These are phyloP conservation scores for Callyntrura guangdongensis DNA, from an alignment of 2,888 invertebrate genomes.

Conservation along the genomic window DNA sequence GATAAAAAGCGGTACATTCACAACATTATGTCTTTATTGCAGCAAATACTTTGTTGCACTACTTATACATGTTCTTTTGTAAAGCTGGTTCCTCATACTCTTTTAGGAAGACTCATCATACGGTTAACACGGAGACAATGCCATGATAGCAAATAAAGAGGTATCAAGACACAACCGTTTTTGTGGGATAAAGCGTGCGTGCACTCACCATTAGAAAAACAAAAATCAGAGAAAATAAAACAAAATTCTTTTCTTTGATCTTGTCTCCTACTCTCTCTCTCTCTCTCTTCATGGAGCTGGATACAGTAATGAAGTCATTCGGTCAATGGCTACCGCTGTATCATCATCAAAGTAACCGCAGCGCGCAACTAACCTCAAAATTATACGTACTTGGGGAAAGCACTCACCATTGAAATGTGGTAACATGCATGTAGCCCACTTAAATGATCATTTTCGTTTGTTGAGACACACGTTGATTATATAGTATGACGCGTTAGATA, in stretches of 20 bases:
- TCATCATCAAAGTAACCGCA: slow-evolving; percentile 66
- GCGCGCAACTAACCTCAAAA: slow-evolving; percentile 54
- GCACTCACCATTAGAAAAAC: slow-evolving; percentile 14
- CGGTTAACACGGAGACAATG: background rate
- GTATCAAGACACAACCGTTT: background rate
- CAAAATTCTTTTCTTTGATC: slow-evolving; percentile 52
- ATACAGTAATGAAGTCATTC: slow-evolving; percentile 76
- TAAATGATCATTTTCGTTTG: slow-evolving; percentile 9
- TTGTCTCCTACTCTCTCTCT: slow-evolving; percentile 27
- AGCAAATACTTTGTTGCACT: background rate
- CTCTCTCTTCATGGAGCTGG: slow-evolving; percentile 48
- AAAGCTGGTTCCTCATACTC: background rate
- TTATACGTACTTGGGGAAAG: slow-evolving; percentile 5
- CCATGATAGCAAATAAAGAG: background rate
- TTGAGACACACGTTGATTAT: slow-evolving; percentile 30
- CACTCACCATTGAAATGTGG: slow-evolving; percentile 35
- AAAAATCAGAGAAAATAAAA: slow-evolving; percentile 68
- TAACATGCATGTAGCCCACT: slow-evolving; percentile 8
- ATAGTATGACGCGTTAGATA: background rate
- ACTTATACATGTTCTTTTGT: background rate
- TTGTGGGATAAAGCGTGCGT: background rate
- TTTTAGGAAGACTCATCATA: background rate
- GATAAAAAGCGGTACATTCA: slow-evolving; percentile 38
- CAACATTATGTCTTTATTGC: slow-evolving; percentile 16
- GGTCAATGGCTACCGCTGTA: slow-evolving; percentile 70